Conservation (phyloP, 2,797 vertebrate species). For the Lagorchestes hirsutus region DNA sequence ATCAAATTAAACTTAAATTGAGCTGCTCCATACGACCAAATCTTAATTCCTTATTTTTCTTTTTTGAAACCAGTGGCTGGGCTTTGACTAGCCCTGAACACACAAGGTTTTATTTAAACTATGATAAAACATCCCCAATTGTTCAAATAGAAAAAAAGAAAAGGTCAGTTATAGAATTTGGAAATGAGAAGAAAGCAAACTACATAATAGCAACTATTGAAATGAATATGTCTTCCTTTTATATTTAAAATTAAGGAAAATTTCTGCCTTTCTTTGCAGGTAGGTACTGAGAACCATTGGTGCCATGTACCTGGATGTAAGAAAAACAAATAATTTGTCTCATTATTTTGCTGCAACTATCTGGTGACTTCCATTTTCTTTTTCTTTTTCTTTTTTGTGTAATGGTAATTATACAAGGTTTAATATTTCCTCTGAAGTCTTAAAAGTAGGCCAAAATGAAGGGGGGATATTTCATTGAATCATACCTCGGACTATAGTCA, state of each 20-base stretch:
- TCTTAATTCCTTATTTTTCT: not conserved
- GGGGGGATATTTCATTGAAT: constrained; percentile 59
- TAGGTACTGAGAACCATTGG: not conserved
- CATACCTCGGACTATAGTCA: constrained; percentile 60
- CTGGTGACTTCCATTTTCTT: constrained; percentile 22
- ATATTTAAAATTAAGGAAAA: constrained; percentile 13
- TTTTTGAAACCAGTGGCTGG: not conserved
- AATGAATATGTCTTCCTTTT: constrained; percentile 38
- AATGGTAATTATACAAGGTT: constrained; percentile 74
- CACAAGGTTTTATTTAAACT: not conserved
- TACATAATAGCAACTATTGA: not conserved
- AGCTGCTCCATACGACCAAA: not conserved
- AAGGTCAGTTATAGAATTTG: constrained; percentile 17
- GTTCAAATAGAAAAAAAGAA: not conserved
- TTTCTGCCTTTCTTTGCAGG: constrained; percentile 38
- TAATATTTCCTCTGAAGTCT: constrained; percentile 71
- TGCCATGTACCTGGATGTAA: not conserved
- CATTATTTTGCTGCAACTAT: constrained; percentile 47
- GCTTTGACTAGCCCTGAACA: not conserved
- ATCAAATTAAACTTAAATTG: constrained; percentile 23
- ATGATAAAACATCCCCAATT: not conserved
- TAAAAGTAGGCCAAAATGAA: not conserved
- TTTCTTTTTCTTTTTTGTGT: constrained; percentile 44
- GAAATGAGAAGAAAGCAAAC: not conserved
- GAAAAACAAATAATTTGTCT: constrained; percentile 29